A percentile compares a stretch with the other conserved stretches of the same genome.
These are phyloP conservation scores for Caenorhabditis angaria DNA, from an alignment of 2,888 invertebrate species.

Conservation along the genomic window DNA sequence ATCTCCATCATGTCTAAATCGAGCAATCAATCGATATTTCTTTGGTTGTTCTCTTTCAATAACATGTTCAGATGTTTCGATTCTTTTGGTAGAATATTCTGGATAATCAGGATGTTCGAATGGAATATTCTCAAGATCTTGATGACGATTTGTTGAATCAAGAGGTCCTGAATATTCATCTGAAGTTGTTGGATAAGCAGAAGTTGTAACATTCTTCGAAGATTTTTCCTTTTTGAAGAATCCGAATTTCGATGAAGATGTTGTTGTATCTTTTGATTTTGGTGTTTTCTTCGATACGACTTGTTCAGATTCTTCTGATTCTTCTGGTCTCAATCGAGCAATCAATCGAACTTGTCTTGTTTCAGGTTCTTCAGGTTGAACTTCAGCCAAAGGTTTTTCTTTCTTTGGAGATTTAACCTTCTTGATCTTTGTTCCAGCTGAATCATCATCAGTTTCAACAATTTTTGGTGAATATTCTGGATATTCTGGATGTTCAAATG, in stretches of 20 bases:
- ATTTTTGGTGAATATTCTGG: constrained; percentile 23
- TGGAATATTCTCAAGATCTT: constrained; percentile 34
- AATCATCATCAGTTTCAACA: background rate
- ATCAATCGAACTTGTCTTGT: constrained; percentile 14
- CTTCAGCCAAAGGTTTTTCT: constrained; percentile 19
- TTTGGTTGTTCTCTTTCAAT: constrained; percentile 19
- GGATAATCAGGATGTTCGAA: constrained; percentile 14
- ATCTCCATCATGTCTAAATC: constrained; percentile 35
- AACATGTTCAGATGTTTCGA: background rate
- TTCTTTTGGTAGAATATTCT: constrained; percentile 13
- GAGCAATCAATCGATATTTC: constrained; percentile 9
- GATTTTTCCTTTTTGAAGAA: background rate
- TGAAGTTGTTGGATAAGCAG: constrained; percentile 4
- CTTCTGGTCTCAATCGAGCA: constrained; percentile 8
- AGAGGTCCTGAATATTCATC: constrained; percentile 32
- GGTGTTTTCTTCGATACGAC: constrained; percentile 17
- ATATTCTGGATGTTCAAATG: constrained; percentile 19
- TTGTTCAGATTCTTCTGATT: constrained; percentile 10
- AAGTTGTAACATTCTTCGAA: background rate
- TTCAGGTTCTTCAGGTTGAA: constrained; percentile 15
- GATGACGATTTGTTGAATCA: constrained; percentile 15
- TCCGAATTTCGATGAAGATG: constrained; percentile 11
- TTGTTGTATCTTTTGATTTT: constrained; percentile 8
- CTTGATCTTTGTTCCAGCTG: background rate
- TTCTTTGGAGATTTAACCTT: constrained; percentile 9